Percentiles rank a stretch among this genome's conserved stretches.
Evolutionary conservation across 2,888 invertebrate genomes (phyloP).

Genomic region (Dynastes maya): DNA sequence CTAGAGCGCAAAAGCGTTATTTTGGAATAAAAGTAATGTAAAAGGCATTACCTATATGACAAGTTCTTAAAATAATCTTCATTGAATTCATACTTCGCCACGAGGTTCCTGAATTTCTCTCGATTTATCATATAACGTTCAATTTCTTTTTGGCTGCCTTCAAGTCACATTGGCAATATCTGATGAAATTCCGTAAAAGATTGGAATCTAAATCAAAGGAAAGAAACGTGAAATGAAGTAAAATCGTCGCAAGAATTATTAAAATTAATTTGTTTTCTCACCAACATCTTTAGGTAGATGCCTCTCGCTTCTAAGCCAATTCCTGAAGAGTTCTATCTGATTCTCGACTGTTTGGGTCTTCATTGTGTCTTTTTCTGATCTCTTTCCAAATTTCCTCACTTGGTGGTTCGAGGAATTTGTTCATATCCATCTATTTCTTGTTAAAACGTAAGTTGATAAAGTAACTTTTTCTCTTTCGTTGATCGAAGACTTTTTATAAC

Average conservation of each 20-base stretch:
- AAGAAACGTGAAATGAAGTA: constrained; percentile 70
- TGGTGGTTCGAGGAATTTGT: background rate
- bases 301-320: constrained; percentile 10
- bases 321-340: constrained; percentile 1
- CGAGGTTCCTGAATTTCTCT: constrained; percentile 67
- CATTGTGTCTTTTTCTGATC: background rate
- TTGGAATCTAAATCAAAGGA: too few species aligned
- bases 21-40: background rate
- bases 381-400: background rate
- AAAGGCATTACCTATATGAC: background rate
- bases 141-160: constrained; percentile 76
- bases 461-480: too few species aligned
- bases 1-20: background rate
- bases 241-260: background rate
- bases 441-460: too few species aligned
- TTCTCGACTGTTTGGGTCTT: constrained; percentile 7
- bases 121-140: constrained; percentile 77
- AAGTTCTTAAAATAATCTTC: background rate
- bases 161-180: constrained; percentile 78
- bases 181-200: constrained; percentile 72
- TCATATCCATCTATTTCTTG: background rate
- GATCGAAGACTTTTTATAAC: too few species aligned
- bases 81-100: background rate
- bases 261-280: too few species aligned
- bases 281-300: too few species aligned